Evolutionary conservation across 2,113 vertebrate species (phyloP), one percentile per base, ranked within the genome.

Genomic region (Archocentrus centrarchus): DNA sequence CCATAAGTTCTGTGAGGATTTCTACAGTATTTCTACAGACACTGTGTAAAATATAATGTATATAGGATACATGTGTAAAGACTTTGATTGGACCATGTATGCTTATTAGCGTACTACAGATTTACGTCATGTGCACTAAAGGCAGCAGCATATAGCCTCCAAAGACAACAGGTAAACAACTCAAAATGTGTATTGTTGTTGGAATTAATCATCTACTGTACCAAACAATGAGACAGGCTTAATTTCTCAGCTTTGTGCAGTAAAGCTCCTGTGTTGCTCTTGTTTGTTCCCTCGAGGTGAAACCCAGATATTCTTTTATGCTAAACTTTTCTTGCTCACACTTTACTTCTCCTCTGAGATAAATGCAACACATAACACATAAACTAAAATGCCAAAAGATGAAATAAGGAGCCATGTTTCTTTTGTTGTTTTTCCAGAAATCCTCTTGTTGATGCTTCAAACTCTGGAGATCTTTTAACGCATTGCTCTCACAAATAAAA

Each of bases 261-360:
- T 79, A 84, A 88, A 82, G 55, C 78, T 88, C 30, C 58, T 63
- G 41, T 64, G 17, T 41, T 76, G 62, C 35, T 41, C 14, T 55
- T 70, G 58, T 81, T 55, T 17, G 32, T 22, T 92, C 93, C 93
- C 92, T 15, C 15, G 93, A 90, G 93, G 55, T 68, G 89, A 91
- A 94, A 92, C 91, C 91, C 81, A 95, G 85, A 94, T 94, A 86
- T 90, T 92, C n/a, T 80, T 92, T 88, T 76, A 88, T 87, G 64
- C 75, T 91, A 88, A 94, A 93, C 88, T 86, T 91, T 73, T 83
- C 88, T 86, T 79, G 73, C 88, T 90, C 87, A 85, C 81, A 79
- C 44, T 92, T 90, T 86, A 89, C 75, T 91, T 85, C 63, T 93
- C 90, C 90, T 90, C 64, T 70, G 93, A 93, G 89, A 93, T 68